phyloP scores from a whole-genome alignment of 2,797 vertebrate species.

The Sebastes elongatus region DNA sequence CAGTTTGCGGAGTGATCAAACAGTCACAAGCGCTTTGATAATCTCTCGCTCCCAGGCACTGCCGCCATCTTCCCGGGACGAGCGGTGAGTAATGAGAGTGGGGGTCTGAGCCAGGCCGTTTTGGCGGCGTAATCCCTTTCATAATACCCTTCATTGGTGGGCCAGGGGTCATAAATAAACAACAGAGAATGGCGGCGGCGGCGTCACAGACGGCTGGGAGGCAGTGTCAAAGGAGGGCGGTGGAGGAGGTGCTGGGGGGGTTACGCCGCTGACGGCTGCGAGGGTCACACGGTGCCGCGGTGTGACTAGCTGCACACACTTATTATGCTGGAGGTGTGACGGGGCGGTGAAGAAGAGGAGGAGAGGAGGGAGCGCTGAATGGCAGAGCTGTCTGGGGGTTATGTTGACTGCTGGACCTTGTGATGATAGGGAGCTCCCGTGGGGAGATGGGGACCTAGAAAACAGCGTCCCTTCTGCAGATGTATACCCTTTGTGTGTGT shows the following conservation, averaged over 20 bases:
- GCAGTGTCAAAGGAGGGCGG: neutral
- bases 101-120: slow-evolving; percentile 52
- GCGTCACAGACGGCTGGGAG: slow-evolving; percentile 2
- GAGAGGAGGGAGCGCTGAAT: slow-evolving; percentile 23
- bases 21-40: slow-evolving; percentile 14
- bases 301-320: slow-evolving; percentile 42
- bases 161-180: slow-evolving; percentile 65
- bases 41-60: slow-evolving; percentile 16
- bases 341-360: slow-evolving; percentile 10
- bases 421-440: slow-evolving; percentile 51
- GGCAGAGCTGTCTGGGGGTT: slow-evolving; percentile 52
- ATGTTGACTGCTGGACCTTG: slow-evolving; percentile 60
- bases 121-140: slow-evolving; percentile 57
- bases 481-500: slow-evolving; percentile 1
- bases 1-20: slow-evolving; percentile 26
- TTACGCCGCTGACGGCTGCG: slow-evolving; percentile 34
- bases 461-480: slow-evolving; percentile 28
- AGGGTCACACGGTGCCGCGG: slow-evolving; percentile 23
- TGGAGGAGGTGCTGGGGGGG: slow-evolving; percentile 15
- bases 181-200: slow-evolving; percentile 8
- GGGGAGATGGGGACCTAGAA: slow-evolving; percentile 28
- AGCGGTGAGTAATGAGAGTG: slow-evolving; percentile 51
- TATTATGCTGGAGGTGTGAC: slow-evolving; percentile 63
- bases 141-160: slow-evolving; percentile 62
- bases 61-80: slow-evolving; percentile 37